A percentile compares a stretch with the other conserved stretches of the same genome.
Conservation (phyloP, 2,888 invertebrate species). For the Pomacea canaliculata region DNA sequence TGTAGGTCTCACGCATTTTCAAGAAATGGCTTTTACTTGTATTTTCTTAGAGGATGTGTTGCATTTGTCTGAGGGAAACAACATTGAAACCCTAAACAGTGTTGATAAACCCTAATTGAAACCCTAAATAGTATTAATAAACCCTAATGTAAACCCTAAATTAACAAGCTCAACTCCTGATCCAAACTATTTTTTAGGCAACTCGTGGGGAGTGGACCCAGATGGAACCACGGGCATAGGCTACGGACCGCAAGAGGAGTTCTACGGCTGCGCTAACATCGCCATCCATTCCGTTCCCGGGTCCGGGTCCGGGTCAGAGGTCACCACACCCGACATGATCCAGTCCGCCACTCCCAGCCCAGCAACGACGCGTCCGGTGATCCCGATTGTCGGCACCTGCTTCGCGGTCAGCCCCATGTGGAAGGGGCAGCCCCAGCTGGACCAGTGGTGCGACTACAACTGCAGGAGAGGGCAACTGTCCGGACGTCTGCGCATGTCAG, state of each 20-base stretch:
- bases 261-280: constrained; percentile 43
- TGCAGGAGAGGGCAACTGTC: not conserved
- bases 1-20: too few species aligned
- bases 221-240: constrained; percentile 35
- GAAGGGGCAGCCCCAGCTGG: not conserved
- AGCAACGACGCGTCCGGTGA: not conserved
- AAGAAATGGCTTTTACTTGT: too few species aligned
- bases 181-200: constrained; percentile 29
- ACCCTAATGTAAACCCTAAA: too few species aligned
- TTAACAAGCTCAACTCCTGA: too few species aligned
- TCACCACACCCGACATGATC: not conserved
- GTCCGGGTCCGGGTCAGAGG: not conserved
- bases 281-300: constrained; percentile 17
- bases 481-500: too few species aligned
- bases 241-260: constrained; percentile 44
- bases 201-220: constrained; percentile 37
- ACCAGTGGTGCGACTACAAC: not conserved
- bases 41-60: too few species aligned
- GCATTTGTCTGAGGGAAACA: too few species aligned
- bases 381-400: not conserved
- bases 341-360: not conserved
- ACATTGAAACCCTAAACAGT: too few species aligned
- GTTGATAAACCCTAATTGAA: too few species aligned
- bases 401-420: not conserved
- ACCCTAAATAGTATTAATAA: too few species aligned